Conservation (phyloP, 2,113 vertebrate genomes). For the Sitta europaea region DNA sequence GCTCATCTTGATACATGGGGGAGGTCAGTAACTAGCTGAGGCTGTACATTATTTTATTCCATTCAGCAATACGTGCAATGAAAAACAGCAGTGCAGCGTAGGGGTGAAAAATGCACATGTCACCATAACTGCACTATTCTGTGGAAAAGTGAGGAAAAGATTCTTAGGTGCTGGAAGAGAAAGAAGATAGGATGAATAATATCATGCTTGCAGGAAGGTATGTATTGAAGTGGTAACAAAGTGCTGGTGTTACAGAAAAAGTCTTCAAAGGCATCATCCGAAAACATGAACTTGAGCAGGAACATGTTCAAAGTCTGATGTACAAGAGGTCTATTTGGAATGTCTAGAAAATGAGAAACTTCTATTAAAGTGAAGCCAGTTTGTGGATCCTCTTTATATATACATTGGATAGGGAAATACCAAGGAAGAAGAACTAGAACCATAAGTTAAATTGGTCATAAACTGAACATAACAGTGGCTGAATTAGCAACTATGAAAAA, state of each 20-base stretch:
- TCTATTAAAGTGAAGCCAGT: neutral
- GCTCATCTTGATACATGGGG: constrained; percentile 35
- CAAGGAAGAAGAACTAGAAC: neutral
- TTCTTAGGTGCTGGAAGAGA: neutral
- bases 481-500: neutral
- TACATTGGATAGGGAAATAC: neutral
- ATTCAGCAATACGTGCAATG: constrained; percentile 28
- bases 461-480: neutral
- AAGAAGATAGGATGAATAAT: neutral
- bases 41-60: constrained; percentile 22
- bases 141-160: neutral
- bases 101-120: constrained; percentile 36
- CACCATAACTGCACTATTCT: neutral
- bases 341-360: neutral
- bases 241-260: neutral
- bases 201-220: neutral
- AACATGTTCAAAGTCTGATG: neutral
- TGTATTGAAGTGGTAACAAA: neutral
- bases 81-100: neutral
- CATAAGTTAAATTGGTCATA: neutral
- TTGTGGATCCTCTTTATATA: neutral
- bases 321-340: neutral
- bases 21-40: constrained; percentile 26
- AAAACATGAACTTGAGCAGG: neutral
- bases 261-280: neutral